Evolutionary conservation across 1,140 invertebrate genomes (phyloP).

Genomic region (Lordiphosa collinella): DNA sequence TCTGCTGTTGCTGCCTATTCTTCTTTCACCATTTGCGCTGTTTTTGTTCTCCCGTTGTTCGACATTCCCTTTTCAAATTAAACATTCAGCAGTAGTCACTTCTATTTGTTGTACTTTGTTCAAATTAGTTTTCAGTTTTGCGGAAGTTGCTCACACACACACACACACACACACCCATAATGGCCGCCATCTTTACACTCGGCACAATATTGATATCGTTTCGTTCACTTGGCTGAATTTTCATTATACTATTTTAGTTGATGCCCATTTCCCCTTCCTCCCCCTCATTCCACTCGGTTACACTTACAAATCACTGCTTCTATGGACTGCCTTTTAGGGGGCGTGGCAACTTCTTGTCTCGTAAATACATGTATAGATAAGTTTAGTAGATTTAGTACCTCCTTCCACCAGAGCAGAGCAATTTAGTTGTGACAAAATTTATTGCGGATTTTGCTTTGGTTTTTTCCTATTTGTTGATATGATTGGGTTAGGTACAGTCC

Average conservation of each 20-base stretch:
- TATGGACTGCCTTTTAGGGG: conserved; percentile 53
- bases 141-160: conserved; percentile 61
- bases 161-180: conserved; percentile 39
- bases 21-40: conserved; percentile 71
- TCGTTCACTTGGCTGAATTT: conserved; percentile 64
- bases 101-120: conserved; percentile 78
- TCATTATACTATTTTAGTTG: conserved; percentile 63
- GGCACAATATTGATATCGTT: conserved; percentile 71
- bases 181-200: conserved; percentile 48
- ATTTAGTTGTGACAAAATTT: conserved; percentile 67
- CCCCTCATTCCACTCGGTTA: conserved; percentile 35
- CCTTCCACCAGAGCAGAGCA: conserved; percentile 17
- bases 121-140: conserved; percentile 76
- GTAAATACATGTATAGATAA: conserved; percentile 10
- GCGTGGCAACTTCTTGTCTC: conserved; percentile 49
- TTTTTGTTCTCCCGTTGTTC: conserved; percentile 71
- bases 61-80: conserved; percentile 77
- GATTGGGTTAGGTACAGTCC: too few relatives aligned
- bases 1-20: conserved; percentile 50
- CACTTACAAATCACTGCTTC: conserved; percentile 73
- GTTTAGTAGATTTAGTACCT: conserved; percentile 2
- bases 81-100: conserved; percentile 77
- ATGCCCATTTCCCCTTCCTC: conserved; percentile 1
- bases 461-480: conserved; percentile 28
- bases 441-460: conserved; percentile 61